Conservation (phyloP, 2,888 invertebrate genomes). For the Alitta virens region DNA sequence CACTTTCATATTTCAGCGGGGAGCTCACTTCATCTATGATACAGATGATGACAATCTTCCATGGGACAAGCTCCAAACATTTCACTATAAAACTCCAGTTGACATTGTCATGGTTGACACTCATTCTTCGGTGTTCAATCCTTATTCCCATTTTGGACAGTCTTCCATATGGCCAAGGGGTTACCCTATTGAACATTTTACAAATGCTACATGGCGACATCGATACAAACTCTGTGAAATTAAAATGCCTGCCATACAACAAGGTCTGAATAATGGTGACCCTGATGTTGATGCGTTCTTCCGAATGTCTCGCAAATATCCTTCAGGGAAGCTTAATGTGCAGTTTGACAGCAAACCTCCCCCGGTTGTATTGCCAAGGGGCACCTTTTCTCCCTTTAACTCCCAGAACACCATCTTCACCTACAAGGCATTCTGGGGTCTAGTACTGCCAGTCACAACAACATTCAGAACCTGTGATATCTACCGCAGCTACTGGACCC, state of each 20-base stretch:
- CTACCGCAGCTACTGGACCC: constrained; percentile 40
- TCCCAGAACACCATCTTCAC: constrained; percentile 42
- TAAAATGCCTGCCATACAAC: constrained; percentile 35
- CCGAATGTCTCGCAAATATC: constrained; percentile 32
- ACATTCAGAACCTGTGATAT: constrained; percentile 39
- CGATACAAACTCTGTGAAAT: constrained; percentile 21
- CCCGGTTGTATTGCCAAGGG: constrained; percentile 32
- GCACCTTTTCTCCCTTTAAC: constrained; percentile 37
- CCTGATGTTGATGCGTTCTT: constrained; percentile 45
- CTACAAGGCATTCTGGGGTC: constrained; percentile 37
- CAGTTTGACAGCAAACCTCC: constrained; percentile 36
- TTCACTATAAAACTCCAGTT: constrained; percentile 2
- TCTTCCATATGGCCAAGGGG: constrained; percentile 43
- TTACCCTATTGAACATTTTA: constrained; percentile 37
- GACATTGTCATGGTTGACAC: constrained; percentile 19
- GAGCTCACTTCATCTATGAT: constrained; percentile 32
- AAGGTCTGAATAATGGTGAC: constrained; percentile 41
- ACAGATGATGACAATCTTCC: constrained; percentile 32
- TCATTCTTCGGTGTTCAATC: constrained; percentile 26
- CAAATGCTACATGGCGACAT: constrained; percentile 24
- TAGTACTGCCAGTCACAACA: constrained; percentile 35
- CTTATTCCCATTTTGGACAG: constrained; percentile 39
- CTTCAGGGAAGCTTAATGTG: constrained; percentile 28
- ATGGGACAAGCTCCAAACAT: constrained; percentile 7
- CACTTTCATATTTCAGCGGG: constrained; percentile 25